Evolutionary conservation across 1,140 invertebrate species (phyloP).

Genomic region (Diabrotica virgifera): DNA sequence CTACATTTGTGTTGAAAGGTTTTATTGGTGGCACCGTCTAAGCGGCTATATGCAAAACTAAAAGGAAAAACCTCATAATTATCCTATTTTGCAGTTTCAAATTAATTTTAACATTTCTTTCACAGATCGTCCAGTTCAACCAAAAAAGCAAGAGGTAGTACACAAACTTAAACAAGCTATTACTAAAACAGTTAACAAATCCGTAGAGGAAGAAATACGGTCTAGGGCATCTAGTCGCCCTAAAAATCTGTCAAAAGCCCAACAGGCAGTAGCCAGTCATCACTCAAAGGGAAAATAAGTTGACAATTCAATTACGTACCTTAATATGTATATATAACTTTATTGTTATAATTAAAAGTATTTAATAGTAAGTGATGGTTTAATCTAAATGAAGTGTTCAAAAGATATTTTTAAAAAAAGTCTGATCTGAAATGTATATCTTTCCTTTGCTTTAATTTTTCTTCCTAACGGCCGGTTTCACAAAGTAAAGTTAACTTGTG

Average conservation of each 20-base stretch:
- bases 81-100: background rate
- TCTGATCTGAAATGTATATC: too few species aligned
- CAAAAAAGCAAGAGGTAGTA: conserved; percentile 59
- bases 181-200: conserved; percentile 60
- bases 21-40: too few species aligned
- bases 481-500: too few species aligned
- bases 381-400: too few species aligned
- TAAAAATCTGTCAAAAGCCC: conserved; percentile 51
- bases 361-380: too few species aligned
- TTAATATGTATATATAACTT: too few species aligned
- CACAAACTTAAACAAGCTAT: conserved; percentile 62
- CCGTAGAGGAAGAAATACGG: conserved; percentile 60
- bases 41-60: too few species aligned
- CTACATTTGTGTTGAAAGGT: too few species aligned
- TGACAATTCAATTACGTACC: background rate
- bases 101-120: conserved; percentile 29
- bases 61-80: background rate
- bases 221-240: conserved; percentile 53
- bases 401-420: too few species aligned
- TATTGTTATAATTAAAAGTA: too few species aligned
- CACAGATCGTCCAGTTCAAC: conserved; percentile 59
- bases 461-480: too few species aligned
- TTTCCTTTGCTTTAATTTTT: too few species aligned
- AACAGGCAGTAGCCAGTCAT: conserved; percentile 50
- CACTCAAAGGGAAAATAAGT: conserved; percentile 18